A percentile compares a stretch with the other conserved stretches of the same genome.
Conservation (phyloP, 2,888 invertebrate genomes). For the Euzophera pinguis region DNA sequence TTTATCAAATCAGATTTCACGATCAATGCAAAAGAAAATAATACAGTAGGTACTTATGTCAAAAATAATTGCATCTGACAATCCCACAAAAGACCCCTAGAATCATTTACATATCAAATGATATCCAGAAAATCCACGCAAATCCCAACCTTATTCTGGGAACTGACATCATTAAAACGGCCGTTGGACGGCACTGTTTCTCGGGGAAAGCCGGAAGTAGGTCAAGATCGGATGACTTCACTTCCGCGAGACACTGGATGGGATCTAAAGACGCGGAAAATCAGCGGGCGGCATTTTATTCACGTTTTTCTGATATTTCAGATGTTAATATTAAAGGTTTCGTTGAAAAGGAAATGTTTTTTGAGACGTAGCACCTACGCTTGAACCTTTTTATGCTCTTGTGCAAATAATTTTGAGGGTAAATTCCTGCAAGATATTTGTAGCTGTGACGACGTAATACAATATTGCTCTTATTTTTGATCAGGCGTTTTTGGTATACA, state of each 20-base stretch:
- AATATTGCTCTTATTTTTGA: too few relatives aligned
- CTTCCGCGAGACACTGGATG: constrained; percentile 10
- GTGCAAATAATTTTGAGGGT: too few relatives aligned
- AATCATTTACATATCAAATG: neutral
- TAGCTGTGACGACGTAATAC: too few relatives aligned
- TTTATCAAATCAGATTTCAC: too few relatives aligned
- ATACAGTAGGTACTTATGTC: too few relatives aligned
- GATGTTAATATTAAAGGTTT: neutral
- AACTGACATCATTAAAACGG: constrained; percentile 8
- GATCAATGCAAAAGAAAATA: too few relatives aligned
- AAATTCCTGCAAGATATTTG: too few relatives aligned
- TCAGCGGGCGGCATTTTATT: neutral
- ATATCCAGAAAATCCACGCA: neutral
- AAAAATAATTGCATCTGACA: neutral
- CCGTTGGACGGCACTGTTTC: constrained; percentile 7
- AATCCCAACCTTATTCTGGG: neutral
- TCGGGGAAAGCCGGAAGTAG: constrained; percentile 13
- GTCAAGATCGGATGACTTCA: constrained; percentile 22
- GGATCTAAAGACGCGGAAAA: neutral
- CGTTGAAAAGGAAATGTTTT: neutral
- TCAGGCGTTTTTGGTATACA: too few relatives aligned
- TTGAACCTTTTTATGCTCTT: too few relatives aligned
- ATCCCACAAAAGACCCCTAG: neutral
- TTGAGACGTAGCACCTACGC: neutral
- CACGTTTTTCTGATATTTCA: neutral